Evolutionary conservation across 2,797 vertebrate genomes (phyloP).

Genomic region (Ispidina picta): DNA sequence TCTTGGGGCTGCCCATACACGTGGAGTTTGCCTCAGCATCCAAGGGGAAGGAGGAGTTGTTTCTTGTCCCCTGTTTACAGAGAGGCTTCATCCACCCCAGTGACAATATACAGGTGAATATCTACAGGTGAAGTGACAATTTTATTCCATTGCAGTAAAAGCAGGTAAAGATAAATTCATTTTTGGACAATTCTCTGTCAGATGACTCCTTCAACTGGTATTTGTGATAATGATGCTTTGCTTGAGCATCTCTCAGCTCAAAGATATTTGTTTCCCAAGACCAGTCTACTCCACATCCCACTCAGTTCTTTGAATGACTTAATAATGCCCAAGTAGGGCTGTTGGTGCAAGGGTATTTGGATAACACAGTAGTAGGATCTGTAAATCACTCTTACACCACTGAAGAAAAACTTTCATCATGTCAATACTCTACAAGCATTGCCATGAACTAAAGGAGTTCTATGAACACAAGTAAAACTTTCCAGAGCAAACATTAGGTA

Average conservation of each 20-base stretch:
- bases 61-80: neutral
- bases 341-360: neutral
- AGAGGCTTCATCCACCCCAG: neutral
- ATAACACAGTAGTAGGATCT: neutral
- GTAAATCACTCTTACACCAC: neutral
- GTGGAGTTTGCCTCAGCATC: neutral
- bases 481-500: accelerated
- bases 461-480: neutral
- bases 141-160: neutral
- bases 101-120: neutral
- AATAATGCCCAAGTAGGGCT: neutral
- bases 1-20: neutral
- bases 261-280: neutral
- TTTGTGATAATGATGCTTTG: neutral
- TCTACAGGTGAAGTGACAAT: neutral
- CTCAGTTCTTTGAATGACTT: neutral
- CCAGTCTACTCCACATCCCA: neutral
- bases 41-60: neutral
- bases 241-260: neutral
- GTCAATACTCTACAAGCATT: neutral
- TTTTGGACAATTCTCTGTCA: neutral
- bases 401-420: neutral
- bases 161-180: neutral
- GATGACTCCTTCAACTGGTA: neutral
- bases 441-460: neutral